These are phyloP conservation scores for Chionomys nivalis DNA, from an alignment of 2,113 vertebrate genomes.

Conservation along the genomic window DNA sequence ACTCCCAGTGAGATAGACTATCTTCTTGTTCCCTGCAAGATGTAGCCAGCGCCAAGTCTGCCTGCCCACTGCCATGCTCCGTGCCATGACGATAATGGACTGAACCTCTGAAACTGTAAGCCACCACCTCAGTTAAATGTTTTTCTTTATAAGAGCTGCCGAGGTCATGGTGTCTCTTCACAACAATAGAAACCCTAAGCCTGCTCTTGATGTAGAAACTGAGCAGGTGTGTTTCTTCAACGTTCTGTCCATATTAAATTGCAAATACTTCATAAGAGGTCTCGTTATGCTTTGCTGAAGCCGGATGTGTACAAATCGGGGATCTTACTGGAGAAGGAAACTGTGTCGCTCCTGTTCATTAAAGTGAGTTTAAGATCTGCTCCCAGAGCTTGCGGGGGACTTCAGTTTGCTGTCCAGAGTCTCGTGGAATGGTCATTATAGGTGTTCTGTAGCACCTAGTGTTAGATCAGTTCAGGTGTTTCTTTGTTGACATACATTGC, in stretches of 20 bases:
- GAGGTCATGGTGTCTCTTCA: neutral
- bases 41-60: neutral
- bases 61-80: neutral
- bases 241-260: constrained; percentile 5
- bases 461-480: neutral
- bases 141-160: neutral
- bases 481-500: constrained; percentile 26
- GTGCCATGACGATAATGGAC: neutral
- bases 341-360: constrained; percentile 1
- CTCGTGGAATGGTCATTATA: constrained; percentile 22
- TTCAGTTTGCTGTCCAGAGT: neutral
- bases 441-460: constrained; percentile 34
- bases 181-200: neutral
- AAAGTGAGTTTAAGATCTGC: constrained; percentile 26
- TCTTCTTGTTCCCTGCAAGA: neutral
- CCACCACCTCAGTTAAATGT: neutral
- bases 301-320: neutral
- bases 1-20: neutral
- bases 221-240: neutral
- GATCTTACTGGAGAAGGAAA: constrained; percentile 32
- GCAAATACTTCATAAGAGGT: constrained; percentile 14
- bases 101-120: neutral
- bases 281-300: constrained; percentile 6
- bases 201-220: neutral
- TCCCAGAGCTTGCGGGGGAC: neutral